Evolutionary conservation across 2,888 invertebrate species (phyloP), one percentile per base, ranked within the genome.

Genomic region (Habroteleia sp.): DNA sequence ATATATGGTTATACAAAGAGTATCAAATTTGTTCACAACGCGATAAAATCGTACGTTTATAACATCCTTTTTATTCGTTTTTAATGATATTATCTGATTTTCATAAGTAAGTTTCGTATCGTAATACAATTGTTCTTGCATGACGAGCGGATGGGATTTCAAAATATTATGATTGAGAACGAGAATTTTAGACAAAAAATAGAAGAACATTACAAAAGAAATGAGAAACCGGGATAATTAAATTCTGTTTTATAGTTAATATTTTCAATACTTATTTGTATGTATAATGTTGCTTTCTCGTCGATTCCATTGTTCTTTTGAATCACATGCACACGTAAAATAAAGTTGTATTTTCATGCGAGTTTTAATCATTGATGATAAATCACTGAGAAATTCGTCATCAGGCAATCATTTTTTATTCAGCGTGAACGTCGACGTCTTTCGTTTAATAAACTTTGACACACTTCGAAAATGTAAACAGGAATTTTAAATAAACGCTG

Each of bases 51-150:
- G 13, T 29, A 23, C 20, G 20, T 42, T 58, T 35, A 42, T 58
- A 42, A 58, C 52, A 60, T 60, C 60, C 69, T 60, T 35, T 69
- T 52, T 50, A 52, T 69, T 52, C 60, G 23, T 44, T 69, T 58
- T 60, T 60, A 60, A 60, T 44, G 37, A 60, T 52, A 44, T 29
- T 60, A 60, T 60, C 69, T 69, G 50, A 50, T 52, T 60, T 52
- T 60, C 25, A 52, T 27, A 35, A 69, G 37, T 60, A 69, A 35
- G 37, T 52, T 52, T 50, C 25, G 50, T 50, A 46, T 41, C 20
- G 29, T 60, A 56, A 58, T 42, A 50, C 54, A 33, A 68, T 58
- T 58, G 58, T 68, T 68, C 41, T 68, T 58, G 48, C 66, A 29
- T 52, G 68, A 48, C 41, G 48, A 39, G 44, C 41, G 50, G 39